A percentile compares a stretch with the other conserved stretches of the same genome.
phyloP scores from a whole-genome alignment of 2,113 vertebrate species.

The Clarias gariepinus region DNA sequence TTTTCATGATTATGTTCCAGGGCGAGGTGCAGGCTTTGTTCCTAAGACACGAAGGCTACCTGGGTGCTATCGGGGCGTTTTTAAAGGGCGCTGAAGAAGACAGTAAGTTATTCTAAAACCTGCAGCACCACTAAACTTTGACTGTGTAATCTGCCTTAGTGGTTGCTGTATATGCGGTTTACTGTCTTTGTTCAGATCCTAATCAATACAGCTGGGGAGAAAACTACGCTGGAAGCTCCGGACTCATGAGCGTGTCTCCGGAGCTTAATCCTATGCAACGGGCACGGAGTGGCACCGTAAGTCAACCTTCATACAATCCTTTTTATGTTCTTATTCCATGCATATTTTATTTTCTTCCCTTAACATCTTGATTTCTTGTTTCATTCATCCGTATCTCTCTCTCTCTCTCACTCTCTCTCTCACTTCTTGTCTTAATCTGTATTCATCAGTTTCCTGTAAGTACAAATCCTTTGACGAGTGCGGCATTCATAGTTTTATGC shows the following conservation, averaged over 20 bases:
- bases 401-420: constrained; percentile 46
- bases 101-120: constrained; percentile 78
- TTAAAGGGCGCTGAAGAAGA: constrained; percentile 97
- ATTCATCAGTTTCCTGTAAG: constrained; percentile 76
- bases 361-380: constrained; percentile 16
- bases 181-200: constrained; percentile 77
- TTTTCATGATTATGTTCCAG: constrained; percentile 63
- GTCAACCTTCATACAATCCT: constrained; percentile 53
- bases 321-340: not conserved
- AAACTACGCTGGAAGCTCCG: constrained; percentile 95
- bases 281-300: constrained; percentile 92
- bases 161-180: not conserved
- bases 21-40: constrained; percentile 98
- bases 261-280: constrained; percentile 89
- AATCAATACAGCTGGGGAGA: constrained; percentile 99
- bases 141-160: not conserved
- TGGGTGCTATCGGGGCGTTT: constrained; percentile 96
- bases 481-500: constrained; percentile 10
- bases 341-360: not conserved
- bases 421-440: constrained; percentile 59
- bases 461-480: constrained; percentile 52
- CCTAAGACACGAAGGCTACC: constrained; percentile 95
- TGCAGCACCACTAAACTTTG: not conserved
- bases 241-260: constrained; percentile 92
- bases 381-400: constrained; percentile 44